Percentiles rank a stretch among this genome's conserved stretches.
Evolutionary conservation across 2,888 invertebrate species (phyloP).

Genomic region (Dyspetes luteomarginatus): DNA sequence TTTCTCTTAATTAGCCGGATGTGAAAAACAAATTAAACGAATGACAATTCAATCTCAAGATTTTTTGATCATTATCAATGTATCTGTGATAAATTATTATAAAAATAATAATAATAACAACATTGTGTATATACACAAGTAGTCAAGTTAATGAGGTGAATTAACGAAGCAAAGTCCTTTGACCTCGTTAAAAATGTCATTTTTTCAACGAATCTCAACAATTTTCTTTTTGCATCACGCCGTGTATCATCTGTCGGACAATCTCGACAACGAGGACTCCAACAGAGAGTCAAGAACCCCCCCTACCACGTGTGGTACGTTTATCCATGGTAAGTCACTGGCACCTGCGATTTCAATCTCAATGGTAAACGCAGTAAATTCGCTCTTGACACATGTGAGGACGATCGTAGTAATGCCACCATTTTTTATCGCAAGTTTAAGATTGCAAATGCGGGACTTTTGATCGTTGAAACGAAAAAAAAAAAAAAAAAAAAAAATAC

Average conservation of each 20-base stretch:
- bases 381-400: slow-evolving; percentile 40
- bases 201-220: background rate
- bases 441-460: slow-evolving; percentile 10
- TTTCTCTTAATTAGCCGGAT: too few relatives aligned
- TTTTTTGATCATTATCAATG: too few relatives aligned
- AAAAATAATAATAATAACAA: too few relatives aligned
- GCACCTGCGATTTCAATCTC: slow-evolving; percentile 35
- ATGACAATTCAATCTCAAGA: too few relatives aligned
- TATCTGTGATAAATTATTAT: too few relatives aligned
- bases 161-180: background rate
- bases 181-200: background rate
- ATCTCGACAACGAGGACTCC: background rate
- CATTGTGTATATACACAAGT: too few relatives aligned
- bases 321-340: slow-evolving; percentile 16
- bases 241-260: background rate
- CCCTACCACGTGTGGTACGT: background rate
- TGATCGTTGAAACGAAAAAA: background rate
- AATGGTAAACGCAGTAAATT: slow-evolving; percentile 24
- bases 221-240: background rate
- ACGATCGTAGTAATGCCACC: slow-evolving; percentile 35
- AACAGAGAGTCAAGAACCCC: slow-evolving; percentile 4
- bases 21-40: too few relatives aligned
- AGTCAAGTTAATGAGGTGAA: too few relatives aligned
- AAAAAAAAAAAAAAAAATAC: too few relatives aligned
- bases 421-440: slow-evolving; percentile 35